A percentile compares a stretch with the other conserved stretches of the same genome.
Conservation (phyloP, 1,140 invertebrate species). For the Araneus ventricosus region DNA sequence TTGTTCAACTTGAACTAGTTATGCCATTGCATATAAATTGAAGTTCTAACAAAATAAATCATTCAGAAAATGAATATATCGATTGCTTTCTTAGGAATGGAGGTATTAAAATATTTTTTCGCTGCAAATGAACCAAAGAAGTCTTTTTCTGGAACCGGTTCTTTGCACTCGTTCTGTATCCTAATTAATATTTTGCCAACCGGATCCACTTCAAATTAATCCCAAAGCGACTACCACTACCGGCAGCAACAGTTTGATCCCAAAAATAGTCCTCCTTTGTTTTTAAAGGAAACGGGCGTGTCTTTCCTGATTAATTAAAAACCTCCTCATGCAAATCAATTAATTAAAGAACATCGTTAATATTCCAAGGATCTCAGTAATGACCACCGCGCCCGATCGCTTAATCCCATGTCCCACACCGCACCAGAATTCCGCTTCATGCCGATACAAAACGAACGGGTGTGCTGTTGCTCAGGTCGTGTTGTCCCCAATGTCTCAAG, state of each 20-base stretch:
- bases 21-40: too few species aligned
- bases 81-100: too few species aligned
- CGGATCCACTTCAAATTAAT: background rate
- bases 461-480: background rate
- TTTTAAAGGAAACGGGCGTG: conserved; percentile 11
- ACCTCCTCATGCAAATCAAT: conserved; percentile 5
- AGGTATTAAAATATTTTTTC: too few species aligned
- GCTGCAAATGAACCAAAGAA: too few species aligned
- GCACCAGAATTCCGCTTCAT: background rate
- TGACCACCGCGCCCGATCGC: conserved; percentile 3
- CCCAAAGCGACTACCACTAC: background rate
- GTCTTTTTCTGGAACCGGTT: too few species aligned
- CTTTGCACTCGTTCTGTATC: background rate
- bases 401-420: background rate
- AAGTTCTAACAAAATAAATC: too few species aligned
- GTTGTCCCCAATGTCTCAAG: conserved; percentile 2
- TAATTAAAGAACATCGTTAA: background rate
- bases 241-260: background rate
- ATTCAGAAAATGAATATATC: too few species aligned
- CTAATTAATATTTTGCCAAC: background rate
- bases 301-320: conserved; percentile 16
- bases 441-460: background rate
- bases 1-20: too few species aligned
- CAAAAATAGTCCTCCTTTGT: background rate
- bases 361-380: background rate